Conservation (phyloP, 1,140 invertebrate genomes). For the Drosophila tropicalis region DNA sequence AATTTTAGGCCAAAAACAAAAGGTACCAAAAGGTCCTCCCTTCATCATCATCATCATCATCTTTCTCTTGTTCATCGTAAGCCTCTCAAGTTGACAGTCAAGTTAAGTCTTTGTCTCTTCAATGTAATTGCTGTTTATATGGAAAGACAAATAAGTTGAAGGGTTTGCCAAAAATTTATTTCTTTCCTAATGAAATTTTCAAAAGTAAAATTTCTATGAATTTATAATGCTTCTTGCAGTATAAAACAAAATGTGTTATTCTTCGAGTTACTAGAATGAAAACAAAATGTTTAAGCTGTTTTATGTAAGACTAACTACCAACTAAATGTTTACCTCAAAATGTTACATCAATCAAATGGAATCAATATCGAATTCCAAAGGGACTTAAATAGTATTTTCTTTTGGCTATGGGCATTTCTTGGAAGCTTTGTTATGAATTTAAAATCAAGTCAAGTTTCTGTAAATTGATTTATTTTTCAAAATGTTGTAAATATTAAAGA, state of each 20-base stretch:
- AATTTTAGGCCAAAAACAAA: constrained; percentile 5
- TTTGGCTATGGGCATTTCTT: too few relatives aligned
- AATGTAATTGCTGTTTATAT: neutral
- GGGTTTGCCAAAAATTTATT: neutral
- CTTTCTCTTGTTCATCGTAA: neutral
- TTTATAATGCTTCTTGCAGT: neutral
- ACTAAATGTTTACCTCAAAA: too few relatives aligned
- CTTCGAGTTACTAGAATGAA: neutral
- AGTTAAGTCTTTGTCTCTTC: neutral
- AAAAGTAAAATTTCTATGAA: neutral
- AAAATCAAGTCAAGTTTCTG: neutral
- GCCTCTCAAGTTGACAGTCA: constrained; percentile 10
- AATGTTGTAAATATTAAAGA: too few relatives aligned
- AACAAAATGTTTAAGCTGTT: neutral
- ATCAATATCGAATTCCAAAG: too few relatives aligned
- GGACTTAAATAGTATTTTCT: neutral
- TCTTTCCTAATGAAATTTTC: neutral
- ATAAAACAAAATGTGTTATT: neutral
- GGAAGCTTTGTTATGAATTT: neutral
- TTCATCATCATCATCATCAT: too few relatives aligned
- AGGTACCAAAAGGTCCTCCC: neutral
- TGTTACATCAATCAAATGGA: too few relatives aligned
- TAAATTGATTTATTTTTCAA: neutral
- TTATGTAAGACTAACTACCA: too few relatives aligned
- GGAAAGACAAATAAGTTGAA: neutral